These are phyloP conservation scores for Mnemiopsis leidyi DNA, from an alignment of 37 sponge, comb jelly and placozoan genomes.

Conservation along the genomic window DNA sequence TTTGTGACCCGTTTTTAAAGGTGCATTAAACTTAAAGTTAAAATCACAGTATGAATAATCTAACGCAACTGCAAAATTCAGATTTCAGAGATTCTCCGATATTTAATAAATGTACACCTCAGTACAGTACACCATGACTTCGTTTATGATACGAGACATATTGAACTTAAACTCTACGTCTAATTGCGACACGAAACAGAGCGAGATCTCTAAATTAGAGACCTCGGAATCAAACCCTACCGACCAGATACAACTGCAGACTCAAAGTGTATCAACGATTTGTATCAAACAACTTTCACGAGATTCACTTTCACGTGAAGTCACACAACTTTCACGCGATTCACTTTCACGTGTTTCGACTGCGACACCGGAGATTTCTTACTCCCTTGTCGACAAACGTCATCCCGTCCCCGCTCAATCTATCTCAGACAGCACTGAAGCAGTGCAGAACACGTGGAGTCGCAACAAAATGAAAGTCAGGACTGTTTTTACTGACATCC, in stretches of 20 bases:
- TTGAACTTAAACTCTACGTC: not conserved
- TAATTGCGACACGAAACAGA: not conserved
- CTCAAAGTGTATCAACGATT: not conserved
- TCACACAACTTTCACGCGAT: not conserved
- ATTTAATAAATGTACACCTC: too few relatives aligned
- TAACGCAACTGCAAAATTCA: too few relatives aligned
- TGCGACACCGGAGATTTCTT: not conserved
- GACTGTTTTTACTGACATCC: slow-evolving; percentile 10
- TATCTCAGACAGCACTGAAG: not conserved
- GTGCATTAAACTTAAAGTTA: too few relatives aligned
- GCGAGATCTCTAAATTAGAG: not conserved
- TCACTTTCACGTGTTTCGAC: not conserved
- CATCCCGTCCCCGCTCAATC: too few relatives aligned
- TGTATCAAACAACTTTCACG: not conserved
- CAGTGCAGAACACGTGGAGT: not conserved
- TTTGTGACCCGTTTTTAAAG: too few relatives aligned
- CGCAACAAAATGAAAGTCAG: not conserved
- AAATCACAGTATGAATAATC: too few relatives aligned
- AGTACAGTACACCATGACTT: not conserved
- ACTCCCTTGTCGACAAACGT: not conserved
- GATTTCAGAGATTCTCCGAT: too few relatives aligned
- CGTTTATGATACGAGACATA: not conserved
- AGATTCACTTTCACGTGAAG: not conserved
- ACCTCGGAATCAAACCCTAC: not conserved
- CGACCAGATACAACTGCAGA: not conserved